Evolutionary conservation across 30 jellyfish, hydroid and myxozoan species (phyloP).

Genomic region (Hydractinia echinata): DNA sequence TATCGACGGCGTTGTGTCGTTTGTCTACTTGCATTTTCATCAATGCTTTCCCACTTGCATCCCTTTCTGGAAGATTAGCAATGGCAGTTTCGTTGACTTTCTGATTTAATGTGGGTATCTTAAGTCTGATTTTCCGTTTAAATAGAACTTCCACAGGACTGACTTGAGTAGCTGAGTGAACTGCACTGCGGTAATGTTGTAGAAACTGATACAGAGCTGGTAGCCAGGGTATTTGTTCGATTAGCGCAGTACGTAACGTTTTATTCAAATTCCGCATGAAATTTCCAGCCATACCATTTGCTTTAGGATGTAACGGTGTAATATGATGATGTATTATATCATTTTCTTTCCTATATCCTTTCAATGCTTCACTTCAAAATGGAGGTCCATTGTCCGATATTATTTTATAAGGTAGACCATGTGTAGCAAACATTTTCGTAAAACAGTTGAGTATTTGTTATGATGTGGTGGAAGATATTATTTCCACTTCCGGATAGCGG

Average conservation of each 20-base stretch:
- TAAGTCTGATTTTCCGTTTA: background rate
- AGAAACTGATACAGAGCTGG: background rate
- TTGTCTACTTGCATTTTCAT: too few relatives aligned
- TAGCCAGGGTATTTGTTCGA: background rate
- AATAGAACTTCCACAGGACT: background rate
- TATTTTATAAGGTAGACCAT: background rate
- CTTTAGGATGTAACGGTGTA: background rate
- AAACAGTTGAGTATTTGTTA: background rate
- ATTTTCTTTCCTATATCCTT: background rate
- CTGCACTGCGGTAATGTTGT: conserved; percentile 10
- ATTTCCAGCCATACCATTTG: background rate
- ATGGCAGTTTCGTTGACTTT: background rate
- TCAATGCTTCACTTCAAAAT: background rate
- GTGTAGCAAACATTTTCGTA: background rate
- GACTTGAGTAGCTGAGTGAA: background rate
- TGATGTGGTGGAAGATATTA: background rate
- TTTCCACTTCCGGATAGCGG: background rate
- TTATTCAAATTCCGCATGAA: background rate
- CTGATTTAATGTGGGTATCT: background rate
- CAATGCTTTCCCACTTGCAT: too few relatives aligned
- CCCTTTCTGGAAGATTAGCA: too few relatives aligned
- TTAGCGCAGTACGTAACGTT: background rate
- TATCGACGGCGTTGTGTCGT: too few relatives aligned
- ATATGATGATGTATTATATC: too few relatives aligned
- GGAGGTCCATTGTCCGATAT: background rate